Conservation (phyloP, 2,888 invertebrate genomes). For the Perithous albicinctus region DNA sequence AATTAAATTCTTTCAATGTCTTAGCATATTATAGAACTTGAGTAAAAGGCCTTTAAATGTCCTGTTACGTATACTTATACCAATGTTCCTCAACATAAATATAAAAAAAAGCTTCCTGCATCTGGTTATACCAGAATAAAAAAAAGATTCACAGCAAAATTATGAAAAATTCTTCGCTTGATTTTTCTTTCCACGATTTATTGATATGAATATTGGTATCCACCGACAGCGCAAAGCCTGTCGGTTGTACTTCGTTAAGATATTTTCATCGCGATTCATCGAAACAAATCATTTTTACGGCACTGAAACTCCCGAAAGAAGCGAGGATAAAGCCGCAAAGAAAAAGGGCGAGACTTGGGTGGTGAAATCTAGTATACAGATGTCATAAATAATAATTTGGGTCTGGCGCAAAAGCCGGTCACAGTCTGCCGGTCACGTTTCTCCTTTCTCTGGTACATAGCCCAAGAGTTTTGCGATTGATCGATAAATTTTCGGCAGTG, state of each 20-base stretch:
- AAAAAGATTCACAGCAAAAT: too few species aligned
- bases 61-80: too few species aligned
- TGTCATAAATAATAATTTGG: slow-evolving; percentile 67
- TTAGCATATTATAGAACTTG: too few species aligned
- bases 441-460: slow-evolving; percentile 36
- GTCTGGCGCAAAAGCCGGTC: slow-evolving; percentile 66
- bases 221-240: background rate
- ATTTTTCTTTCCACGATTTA: background rate
- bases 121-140: too few species aligned
- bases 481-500: slow-evolving; percentile 77
- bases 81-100: too few species aligned
- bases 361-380: background rate
- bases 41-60: too few species aligned
- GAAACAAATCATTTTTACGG: slow-evolving; percentile 65
- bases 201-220: background rate
- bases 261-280: slow-evolving; percentile 16
- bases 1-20: too few species aligned
- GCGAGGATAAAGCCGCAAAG: background rate
- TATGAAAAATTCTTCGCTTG: background rate
- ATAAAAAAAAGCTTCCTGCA: too few species aligned
- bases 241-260: slow-evolving; percentile 6
- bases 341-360: slow-evolving; percentile 16
- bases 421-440: slow-evolving; percentile 64
- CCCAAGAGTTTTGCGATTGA: slow-evolving; percentile 65
- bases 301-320: slow-evolving; percentile 19